Base-by-base conservation (phyloP, 2,113 vertebrate genomes). In the Perccottus glenii region DNA sequence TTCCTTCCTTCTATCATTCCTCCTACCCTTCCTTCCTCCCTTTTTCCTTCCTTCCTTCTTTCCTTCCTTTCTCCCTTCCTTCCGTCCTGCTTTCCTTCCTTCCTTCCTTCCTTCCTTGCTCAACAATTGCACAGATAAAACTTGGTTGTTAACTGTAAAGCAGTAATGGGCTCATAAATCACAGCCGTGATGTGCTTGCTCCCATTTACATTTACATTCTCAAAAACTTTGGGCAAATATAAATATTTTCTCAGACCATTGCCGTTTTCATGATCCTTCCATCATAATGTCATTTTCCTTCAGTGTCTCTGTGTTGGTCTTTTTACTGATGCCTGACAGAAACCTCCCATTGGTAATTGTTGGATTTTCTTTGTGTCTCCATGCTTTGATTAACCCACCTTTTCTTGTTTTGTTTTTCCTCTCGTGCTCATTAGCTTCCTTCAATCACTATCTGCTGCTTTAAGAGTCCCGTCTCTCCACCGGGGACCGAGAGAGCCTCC, bases 341-440 rank as follows among this genome's bases (percentile, higher is more conserved):
- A 60, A 69, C 80, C 75, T 75, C 84, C 81, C 66, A 68, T 66
- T 66, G 67, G 64, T 78, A 80, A 77, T 75, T 75, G 75, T 74
- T 40, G 6, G 69, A 56, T 86, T 85, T 75, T 67, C 78, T 85
- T 87, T 85, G 80, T 84, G 70, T 85, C 73, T 70, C 19, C 78
- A 61, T 77, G 49, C 77, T 83, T 82, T 85, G 81, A 77, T 85
- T 75, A 74, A 83, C 67, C 49, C 49, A 15, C 51, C 50, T 79
- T 70, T 46, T 66, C 43, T 60, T 46, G 55, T 83, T 67, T 84
- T 70, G 40, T 53, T 70, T 57, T 49, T 67, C 67, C 50, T 16
- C 58, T 82, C 72, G 74, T 77, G 80, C 89, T 91, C 89, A 91
- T 91, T 91, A 89, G 84, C 74, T 82, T 61, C 84, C 81, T 89